Conservation (phyloP, 2,888 invertebrate species). For the Erebia palarica region DNA sequence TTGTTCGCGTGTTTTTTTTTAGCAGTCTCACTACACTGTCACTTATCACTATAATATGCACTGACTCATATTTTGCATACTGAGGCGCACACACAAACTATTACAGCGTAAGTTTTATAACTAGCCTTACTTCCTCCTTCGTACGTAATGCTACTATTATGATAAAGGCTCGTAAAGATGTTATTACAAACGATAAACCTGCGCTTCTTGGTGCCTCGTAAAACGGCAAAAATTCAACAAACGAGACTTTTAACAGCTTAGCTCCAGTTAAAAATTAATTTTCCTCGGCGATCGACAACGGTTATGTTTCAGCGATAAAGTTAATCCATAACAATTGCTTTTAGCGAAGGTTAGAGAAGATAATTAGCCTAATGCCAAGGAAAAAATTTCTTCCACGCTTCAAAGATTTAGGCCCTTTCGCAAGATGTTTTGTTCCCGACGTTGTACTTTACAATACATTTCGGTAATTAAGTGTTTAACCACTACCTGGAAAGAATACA, state of each 20-base stretch:
- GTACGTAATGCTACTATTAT: neutral
- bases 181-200: slow-evolving; percentile 12
- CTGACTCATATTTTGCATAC: neutral
- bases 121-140: neutral
- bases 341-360: neutral
- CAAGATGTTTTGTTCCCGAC: neutral
- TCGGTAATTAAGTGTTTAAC: neutral
- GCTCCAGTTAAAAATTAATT: slow-evolving; percentile 10
- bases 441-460: neutral
- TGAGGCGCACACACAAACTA: neutral
- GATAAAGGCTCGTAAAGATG: slow-evolving; percentile 11
- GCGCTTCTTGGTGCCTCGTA: slow-evolving; percentile 9
- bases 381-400: neutral
- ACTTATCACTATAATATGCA: too few relatives aligned
- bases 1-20: too few relatives aligned
- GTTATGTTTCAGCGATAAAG: slow-evolving; percentile 5
- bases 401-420: neutral
- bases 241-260: slow-evolving; percentile 12
- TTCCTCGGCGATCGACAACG: neutral
- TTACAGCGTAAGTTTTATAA: neutral
- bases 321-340: neutral
- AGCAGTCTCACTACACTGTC: too few relatives aligned
- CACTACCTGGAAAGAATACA: too few relatives aligned
- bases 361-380: neutral
- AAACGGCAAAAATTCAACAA: slow-evolving; percentile 11